Evolutionary conservation across 2,113 vertebrate species (phyloP).

Genomic region (Ageneiosus marmoratus): DNA sequence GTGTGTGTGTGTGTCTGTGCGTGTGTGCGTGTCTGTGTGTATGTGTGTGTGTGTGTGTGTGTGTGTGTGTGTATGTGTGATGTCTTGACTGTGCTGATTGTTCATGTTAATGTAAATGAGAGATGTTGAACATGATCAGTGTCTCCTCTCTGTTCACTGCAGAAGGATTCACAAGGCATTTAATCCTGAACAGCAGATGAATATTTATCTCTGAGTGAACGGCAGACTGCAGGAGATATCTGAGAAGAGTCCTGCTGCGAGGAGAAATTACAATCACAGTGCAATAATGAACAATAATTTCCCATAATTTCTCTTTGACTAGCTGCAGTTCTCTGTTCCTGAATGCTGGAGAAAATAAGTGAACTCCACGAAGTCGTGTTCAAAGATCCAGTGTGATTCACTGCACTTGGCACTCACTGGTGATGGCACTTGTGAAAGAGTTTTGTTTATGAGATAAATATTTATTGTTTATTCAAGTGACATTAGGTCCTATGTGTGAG

Average conservation of each 20-base stretch:
- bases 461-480: conserved; percentile 56
- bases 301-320: neutral
- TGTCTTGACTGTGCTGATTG: neutral
- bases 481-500: conserved; percentile 16
- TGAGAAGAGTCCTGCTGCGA: neutral
- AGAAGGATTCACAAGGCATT: neutral
- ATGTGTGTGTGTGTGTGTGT: too few relatives aligned
- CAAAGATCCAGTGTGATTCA: conserved; percentile 23
- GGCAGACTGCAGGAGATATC: neutral
- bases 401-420: conserved; percentile 30
- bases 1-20: too few relatives aligned
- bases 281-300: conserved; percentile 10
- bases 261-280: conserved; percentile 10
- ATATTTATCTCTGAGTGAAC: neutral
- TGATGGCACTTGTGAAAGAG: conserved; percentile 35
- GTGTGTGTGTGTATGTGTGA: too few relatives aligned
- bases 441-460: conserved; percentile 57
- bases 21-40: too few relatives aligned
- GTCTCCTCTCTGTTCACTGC: neutral
- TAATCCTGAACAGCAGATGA: neutral
- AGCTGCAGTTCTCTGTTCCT: neutral
- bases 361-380: neutral
- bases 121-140: neutral
- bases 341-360: neutral
- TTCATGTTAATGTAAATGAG: neutral